Percentiles rank a stretch among this genome's conserved stretches.
Evolutionary conservation across 2,113 vertebrate genomes (phyloP).

Genomic region (Phrynosoma platyrhinos): DNA sequence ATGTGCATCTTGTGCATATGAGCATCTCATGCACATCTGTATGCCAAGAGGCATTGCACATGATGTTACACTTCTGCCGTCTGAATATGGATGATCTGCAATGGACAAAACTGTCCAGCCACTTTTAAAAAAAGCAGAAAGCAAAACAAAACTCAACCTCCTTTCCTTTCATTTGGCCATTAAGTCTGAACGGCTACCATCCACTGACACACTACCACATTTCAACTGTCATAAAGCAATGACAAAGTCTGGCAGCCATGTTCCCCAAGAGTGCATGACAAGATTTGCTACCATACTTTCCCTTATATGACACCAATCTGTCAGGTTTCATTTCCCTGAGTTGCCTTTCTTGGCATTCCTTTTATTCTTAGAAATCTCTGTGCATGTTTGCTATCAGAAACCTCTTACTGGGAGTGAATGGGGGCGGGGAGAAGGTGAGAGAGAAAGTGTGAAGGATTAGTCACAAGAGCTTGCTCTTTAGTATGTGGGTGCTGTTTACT

Average conservation of each 20-base stretch:
- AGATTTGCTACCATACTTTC: slow-evolving; percentile 38
- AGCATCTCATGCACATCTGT: neutral
- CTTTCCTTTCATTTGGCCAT: no score
- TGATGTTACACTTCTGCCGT: no score
- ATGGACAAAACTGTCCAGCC: no score
- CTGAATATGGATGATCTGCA: no score
- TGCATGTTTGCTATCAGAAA: slow-evolving; percentile 61
- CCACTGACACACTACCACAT: neutral
- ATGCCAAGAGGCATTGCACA: neutral
- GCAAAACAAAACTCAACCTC: no score
- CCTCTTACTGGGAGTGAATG: slow-evolving; percentile 51
- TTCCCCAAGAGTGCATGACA: neutral
- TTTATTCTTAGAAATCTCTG: slow-evolving; percentile 63
- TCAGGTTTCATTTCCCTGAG: slow-evolving; percentile 58
- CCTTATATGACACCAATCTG: slow-evolving; percentile 70
- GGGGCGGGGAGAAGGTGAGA: slow-evolving; percentile 49
- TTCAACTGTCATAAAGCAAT: neutral
- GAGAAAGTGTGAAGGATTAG: slow-evolving; percentile 60
- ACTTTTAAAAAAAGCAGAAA: no score
- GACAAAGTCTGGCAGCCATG: neutral
- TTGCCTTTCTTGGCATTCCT: slow-evolving; percentile 51
- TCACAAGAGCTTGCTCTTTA: slow-evolving; percentile 65
- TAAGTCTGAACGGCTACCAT: neutral
- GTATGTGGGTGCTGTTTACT: slow-evolving; percentile 47
- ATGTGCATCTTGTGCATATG: no score